Evolutionary conservation across 2,888 invertebrate genomes (phyloP), one percentile per base, ranked within the genome.

Genomic region (Caenorhabditis virilis): DNA sequence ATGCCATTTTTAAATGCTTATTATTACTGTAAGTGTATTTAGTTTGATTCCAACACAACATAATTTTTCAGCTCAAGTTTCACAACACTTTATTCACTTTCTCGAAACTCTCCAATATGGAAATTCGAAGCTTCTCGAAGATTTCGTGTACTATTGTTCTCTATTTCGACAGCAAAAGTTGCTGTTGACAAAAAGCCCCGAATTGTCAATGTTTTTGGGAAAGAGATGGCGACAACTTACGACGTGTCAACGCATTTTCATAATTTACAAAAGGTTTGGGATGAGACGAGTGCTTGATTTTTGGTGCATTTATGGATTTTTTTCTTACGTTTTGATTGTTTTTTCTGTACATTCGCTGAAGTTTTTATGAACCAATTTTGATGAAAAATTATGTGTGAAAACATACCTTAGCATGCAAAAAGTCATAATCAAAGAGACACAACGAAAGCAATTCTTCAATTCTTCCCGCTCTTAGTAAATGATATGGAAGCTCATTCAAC

Each of bases 401-500:
- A 43, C 38, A 23, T 0, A 74, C 78, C 50, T 97, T 97, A 0
- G 95, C 94, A 83, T 95, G 94, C 0, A 97, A 87, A 93, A 95
- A 98, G 80, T 93, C 91, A 84, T 95, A 97, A 85, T 95, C 95
- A 85, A 98, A 98, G 0, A 97, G 87, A 0, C 95, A 95, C 82
- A 93, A 89, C 39, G 90, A 89, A 82, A 92, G 93, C 16, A 97
- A 86, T 84, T 95, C 94, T 51, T 90, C 90, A 83, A 92, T 91
- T 33, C 95, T 88, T 67, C 92, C 89, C 0, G 95, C 91, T 6
- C 95, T 88, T 0, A 95, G 90, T 79, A 98, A 86, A 83, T 98
- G 97, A 83, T 90, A 97, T 0, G 97, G 97, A 25, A 97, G 86
- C 84, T 98, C 97, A 62, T 82, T 85, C 83, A 93, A 91, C 88